Base-by-base conservation (phyloP, 2,888 invertebrate species). In the Athalia rosae region DNA sequence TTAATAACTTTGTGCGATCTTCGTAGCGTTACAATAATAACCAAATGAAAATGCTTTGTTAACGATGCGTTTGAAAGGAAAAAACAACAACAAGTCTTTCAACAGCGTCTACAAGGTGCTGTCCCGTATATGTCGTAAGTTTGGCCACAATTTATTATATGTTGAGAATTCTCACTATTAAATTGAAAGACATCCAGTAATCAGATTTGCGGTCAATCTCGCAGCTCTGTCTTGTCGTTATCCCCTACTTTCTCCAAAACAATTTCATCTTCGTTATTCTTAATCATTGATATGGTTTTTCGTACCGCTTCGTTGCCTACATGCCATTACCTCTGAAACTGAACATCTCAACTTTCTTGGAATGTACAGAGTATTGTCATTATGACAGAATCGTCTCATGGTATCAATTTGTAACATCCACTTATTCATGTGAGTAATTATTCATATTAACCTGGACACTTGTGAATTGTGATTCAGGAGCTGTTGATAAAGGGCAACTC, bases 91-190 rank as follows among this genome's bases (percentile, higher is more conserved):
- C 58, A 89, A 89, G 80, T 88, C 89, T n/a, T 89, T 89, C 81
- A 88, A 87, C 78, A 87, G 87, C 80, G 89, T 89, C 84, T 89
- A 89, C 79, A 89, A 88, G 83, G 87, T 88, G 84, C 86, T 89
- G 79, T 89, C 89, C 78, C 89, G 89, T 84, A 87, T 89, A 88
- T 89, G 89, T 81, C 88, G 89, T 89, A 83, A 89, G 89, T 89
- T 9, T n/a, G 13, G 28, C 28, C 62, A 15, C n/a, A 61, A 73
- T 11, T 11, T 41, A 47, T 47, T 47, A 7, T n/a, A 11, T 7
- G 43, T 45, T 47, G 48, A 15, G 9, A 41, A 8, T 1, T 77
- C n/a, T 41, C n/a, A 53, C 56, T 53, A 13, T 76, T 74, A 80
- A 28, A 47, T 15, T 48, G 15, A 48, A 48, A 15, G 48, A 7